Base-by-base conservation (phyloP, 1,140 invertebrate species). In the Dreissena polymorpha region DNA sequence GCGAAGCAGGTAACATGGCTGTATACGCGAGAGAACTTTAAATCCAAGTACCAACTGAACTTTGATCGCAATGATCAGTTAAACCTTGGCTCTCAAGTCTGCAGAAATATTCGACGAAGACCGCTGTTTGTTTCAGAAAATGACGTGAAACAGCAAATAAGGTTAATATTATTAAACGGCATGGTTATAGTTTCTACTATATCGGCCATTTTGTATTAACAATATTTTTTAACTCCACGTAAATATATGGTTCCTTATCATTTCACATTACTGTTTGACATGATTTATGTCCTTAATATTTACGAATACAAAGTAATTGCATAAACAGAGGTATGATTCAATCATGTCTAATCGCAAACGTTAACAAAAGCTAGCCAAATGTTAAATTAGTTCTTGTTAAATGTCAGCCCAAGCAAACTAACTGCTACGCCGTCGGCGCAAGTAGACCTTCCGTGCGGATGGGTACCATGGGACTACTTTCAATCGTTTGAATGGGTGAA, bases 391-490 rank as follows among this genome's bases (percentile, higher is more conserved):
- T 60, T 6, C 21, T 12, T 60, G 57, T 60, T 60, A 6, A 5
- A 18, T 60, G 3, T 39, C 3, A 60, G 57, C 57, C 57, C 57
- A 39, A 8, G 39, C 2, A 18, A 18, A 60, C 2, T 23, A 60
- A 2, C 10, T 23, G 12, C 57, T 12, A 23, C 21, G 16, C 57
- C 16, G 3, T n/a, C 57, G 57, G 57, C 10, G 57, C 16, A 60
- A n/a, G 21, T 60, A n/a, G 6, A 6, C 21, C 23, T 85, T 25
- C 57, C 77, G n/a, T 18, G 55, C 21, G 70, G 64, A 67, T 69
- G 75, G 65, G 23, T 25, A 63, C 68, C 67, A 49, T 73, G 69
- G 70, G 55, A 65, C 57, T 29, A 29, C 53, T 67, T 55, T 27
- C 71, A 65, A 8, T 53, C 57, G 21, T 60, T 39, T 68, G 51